Evolutionary conservation across 2,888 invertebrate genomes (phyloP).

Genomic region (Thymelicus acteon): DNA sequence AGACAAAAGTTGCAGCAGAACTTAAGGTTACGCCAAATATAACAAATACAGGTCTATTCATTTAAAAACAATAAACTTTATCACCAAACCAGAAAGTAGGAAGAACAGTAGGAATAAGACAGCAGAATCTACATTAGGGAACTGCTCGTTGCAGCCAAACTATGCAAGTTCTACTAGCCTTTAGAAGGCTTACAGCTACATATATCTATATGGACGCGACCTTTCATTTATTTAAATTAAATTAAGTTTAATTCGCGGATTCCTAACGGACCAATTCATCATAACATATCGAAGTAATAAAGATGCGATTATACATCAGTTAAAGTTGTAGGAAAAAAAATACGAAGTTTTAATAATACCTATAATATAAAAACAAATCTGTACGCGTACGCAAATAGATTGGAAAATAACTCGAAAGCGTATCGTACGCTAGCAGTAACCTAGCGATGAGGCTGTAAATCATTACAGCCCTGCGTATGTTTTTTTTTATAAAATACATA

Average conservation of each 20-base stretch:
- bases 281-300: neutral
- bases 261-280: too few species aligned
- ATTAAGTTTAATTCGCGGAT: neutral
- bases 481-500: too few species aligned
- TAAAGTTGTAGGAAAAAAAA: neutral
- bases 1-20: constrained; percentile 15
- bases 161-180: constrained; percentile 29
- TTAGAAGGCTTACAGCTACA: constrained; percentile 29
- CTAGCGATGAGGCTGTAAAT: too few species aligned
- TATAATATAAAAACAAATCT: too few species aligned
- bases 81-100: constrained; percentile 23
- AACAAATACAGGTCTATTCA: constrained; percentile 22
- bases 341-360: neutral
- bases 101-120: constrained; percentile 30
- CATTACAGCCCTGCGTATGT: too few species aligned
- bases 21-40: constrained; percentile 14
- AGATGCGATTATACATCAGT: neutral
- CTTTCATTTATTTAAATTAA: constrained; percentile 14
- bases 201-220: constrained; percentile 27
- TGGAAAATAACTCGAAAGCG: too few species aligned
- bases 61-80: constrained; percentile 22
- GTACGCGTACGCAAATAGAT: too few species aligned
- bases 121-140: constrained; percentile 28
- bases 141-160: constrained; percentile 15
- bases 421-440: too few species aligned